phyloP scores from a whole-genome alignment of 2,113 vertebrate species.

The Elephantulus edwardii region DNA sequence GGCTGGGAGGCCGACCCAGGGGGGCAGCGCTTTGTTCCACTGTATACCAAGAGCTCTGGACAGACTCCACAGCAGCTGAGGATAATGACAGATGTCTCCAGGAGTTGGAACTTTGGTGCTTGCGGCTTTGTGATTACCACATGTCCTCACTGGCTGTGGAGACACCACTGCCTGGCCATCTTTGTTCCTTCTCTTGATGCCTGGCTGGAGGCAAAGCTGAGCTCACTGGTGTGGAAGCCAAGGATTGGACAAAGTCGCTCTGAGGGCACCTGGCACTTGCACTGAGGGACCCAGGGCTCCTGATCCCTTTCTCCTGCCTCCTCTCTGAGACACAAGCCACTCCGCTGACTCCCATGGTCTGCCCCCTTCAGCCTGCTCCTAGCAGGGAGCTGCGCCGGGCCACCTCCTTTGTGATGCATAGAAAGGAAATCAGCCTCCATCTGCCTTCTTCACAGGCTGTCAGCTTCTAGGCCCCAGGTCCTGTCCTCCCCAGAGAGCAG shows the following conservation, averaged over 20 bases:
- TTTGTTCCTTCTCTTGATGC: not conserved
- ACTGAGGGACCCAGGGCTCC: slow-evolving; percentile 25
- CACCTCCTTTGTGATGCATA: slow-evolving; percentile 56
- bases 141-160: fast-evolving
- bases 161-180: fast-evolving
- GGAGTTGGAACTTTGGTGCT: not conserved
- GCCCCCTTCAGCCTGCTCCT: slow-evolving; percentile 45
- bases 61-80: not conserved
- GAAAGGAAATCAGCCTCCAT: slow-evolving; percentile 74
- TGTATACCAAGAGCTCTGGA: not conserved
- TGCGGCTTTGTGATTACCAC: not conserved
- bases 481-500: slow-evolving; percentile 55
- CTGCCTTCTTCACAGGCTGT: slow-evolving; percentile 20
- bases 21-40: no score
- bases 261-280: not conserved
- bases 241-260: not conserved
- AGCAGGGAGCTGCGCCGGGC: not conserved
- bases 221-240: not conserved
- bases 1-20: no score
- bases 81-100: not conserved
- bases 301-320: slow-evolving; percentile 4
- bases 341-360: not conserved
- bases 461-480: slow-evolving; percentile 48
- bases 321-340: not conserved
- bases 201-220: not conserved